phyloP scores from a whole-genome alignment of 2,888 invertebrate species.

The Tiliacea aurago region DNA sequence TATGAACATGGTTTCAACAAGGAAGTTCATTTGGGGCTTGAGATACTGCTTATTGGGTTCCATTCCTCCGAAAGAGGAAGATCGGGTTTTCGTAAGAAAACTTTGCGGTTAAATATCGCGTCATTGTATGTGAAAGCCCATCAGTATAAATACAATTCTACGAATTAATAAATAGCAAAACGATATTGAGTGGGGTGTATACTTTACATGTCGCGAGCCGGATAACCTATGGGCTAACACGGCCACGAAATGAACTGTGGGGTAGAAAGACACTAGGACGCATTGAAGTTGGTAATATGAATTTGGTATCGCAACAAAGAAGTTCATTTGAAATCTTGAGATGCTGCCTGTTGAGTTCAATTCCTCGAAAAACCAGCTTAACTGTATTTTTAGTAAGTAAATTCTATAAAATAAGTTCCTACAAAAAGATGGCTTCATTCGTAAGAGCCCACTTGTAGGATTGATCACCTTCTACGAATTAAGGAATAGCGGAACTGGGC shows the following conservation, averaged over 20 bases:
- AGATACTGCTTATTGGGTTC: not conserved
- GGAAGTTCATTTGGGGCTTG: not conserved
- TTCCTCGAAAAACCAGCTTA: not conserved
- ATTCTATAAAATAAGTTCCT: no score
- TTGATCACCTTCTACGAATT: not conserved
- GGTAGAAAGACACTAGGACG: not conserved
- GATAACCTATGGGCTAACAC: constrained; percentile 36
- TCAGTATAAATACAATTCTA: not conserved
- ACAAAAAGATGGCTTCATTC: not conserved
- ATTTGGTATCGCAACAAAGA: not conserved
- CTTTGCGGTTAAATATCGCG: not conserved
- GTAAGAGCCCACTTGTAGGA: no score
- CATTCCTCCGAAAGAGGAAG: not conserved
- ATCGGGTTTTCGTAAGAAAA: no score
- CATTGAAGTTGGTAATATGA: not conserved
- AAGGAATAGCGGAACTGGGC: not conserved
- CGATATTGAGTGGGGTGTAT: no score
- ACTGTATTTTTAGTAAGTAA: not conserved
- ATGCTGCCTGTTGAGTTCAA: not conserved
- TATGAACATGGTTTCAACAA: constrained; percentile 1
- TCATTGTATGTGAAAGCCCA: no score
- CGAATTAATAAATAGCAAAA: not conserved
- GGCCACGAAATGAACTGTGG: constrained; percentile 2
- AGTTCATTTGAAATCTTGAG: not conserved
- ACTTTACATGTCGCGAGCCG: constrained; percentile 2